Base-by-base conservation (phyloP, 2,113 vertebrate genomes). In the Phalacrocorax brasilianus region DNA sequence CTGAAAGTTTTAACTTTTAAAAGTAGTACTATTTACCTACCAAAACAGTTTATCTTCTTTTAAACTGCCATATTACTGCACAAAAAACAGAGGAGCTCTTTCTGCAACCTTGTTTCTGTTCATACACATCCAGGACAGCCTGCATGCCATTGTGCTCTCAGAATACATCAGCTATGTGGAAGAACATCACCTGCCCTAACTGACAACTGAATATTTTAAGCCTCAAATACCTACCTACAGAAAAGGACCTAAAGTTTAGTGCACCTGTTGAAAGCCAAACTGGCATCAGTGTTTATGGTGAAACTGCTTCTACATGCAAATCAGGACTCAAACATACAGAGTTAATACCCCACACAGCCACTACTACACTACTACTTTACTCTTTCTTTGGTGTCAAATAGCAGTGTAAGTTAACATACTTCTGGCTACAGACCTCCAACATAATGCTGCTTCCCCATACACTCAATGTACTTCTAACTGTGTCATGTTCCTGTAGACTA, bases 131-230 rank as follows among this genome's bases (percentile, higher is more conserved):
- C 53, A 79, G 17, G 21, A 62, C 22, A 66, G 56, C 12, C 23
- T 33, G 14, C 9, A 2, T 32, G 18, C 15, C 70, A 77, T 0
- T 74, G 23, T 56, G 18, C 50, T 75, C 71, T 72, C 1, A 2
- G 27, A 72, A 50, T 4, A 35, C 7, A 23, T 21, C 56, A 59
- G 4, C 14, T 17, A 8, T 0, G 1, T 10, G 3, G 33, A 80
- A 78, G 32, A 30, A 38, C 11, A 9, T 59, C 28, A 53, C 28
- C 42, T 49, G 44, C 17, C 40, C 28, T 45, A 24, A 67, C 81
- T 55, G 33, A 55, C 11, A 32, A 24, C 2, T 32, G 22, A 61
- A 1, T 33, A 47, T 53, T 50, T 74, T 63, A 68, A 72, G 32
- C 14, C 11, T n/a, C 40, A 19, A 47, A 79, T 16, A 52, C 16